Evolutionary conservation across 2,888 invertebrate genomes (phyloP).

Genomic region (Erebia aethiops): DNA sequence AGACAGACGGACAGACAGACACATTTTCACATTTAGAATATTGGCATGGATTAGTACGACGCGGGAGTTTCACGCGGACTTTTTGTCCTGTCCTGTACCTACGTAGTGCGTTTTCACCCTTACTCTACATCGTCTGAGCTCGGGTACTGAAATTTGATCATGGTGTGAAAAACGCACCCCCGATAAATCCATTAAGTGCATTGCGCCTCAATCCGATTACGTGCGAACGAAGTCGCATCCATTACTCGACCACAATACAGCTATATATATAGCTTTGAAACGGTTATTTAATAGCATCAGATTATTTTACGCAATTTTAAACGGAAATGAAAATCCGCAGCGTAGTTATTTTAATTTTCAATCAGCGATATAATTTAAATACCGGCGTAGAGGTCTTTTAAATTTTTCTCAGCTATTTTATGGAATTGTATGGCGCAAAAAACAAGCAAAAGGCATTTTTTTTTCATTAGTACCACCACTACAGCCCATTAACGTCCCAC

Average conservation of each 20-base stretch:
- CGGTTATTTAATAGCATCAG: slow-evolving; percentile 11
- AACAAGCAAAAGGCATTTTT: too few species aligned
- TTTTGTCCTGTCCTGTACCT: too few species aligned
- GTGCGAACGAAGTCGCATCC: slow-evolving; percentile 31
- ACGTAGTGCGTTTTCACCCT: too few species aligned
- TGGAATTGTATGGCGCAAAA: too few species aligned
- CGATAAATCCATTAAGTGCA: slow-evolving; percentile 38
- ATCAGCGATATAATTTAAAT: background rate
- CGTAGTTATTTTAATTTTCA: background rate
- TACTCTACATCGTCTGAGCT: too few species aligned
- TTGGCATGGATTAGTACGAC: too few species aligned
- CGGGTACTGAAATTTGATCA: slow-evolving; percentile 20
- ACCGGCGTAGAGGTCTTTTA: background rate
- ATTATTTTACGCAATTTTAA: slow-evolving; percentile 10
- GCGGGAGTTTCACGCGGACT: too few species aligned
- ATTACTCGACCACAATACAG: slow-evolving; percentile 27
- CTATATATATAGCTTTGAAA: background rate
- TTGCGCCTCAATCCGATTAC: slow-evolving; percentile 37
- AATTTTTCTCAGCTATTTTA: too few species aligned
- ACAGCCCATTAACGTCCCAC: too few species aligned
- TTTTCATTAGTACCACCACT: too few species aligned
- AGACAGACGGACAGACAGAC: too few species aligned
- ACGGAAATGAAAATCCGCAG: slow-evolving; percentile 13
- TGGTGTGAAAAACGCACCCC: slow-evolving; percentile 36
- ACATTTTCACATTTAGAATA: too few species aligned